Base-by-base conservation (phyloP, 2,888 invertebrate species). In the Agonum fuliginosum region DNA sequence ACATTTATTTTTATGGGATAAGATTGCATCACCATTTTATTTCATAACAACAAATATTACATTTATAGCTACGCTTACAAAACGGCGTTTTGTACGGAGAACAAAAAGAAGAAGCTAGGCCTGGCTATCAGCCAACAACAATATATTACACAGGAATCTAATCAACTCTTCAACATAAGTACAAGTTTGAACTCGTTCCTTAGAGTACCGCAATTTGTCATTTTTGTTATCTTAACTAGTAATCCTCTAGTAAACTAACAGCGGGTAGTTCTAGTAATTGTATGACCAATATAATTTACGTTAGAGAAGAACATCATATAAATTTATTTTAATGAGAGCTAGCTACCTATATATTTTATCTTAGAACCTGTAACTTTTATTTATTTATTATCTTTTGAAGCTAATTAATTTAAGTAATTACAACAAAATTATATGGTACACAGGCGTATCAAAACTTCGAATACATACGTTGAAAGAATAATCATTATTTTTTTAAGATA, bases 151-250 rank as follows among this genome's bases (percentile, higher is more conserved):
- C 58, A 8, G 58, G 17, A 62, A 30, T 62, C 58, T 62, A 62
- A 62, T 62, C 58, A 62, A 62, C 58, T 62, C 30, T 62, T 62
- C 58, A 62, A 62, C 58, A 30, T 30, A 62, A 62, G 27, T 62
- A 62, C 58, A 62, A 30, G 27, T 62, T 30, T 27, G 22, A 62
- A 27, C 14, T 62, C 58, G 58, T 62, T 27, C 30, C 27, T 10
- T 17, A 30, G 6, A 62, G 58, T 62, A 30, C 58, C 17, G 30
- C 12, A 62, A 62, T 62, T 30, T 62, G 58, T 62, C 58, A 62
- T 62, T 62, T 62, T 14, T 30, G 30, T 30, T 62, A 62, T 62
- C 58, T 62, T 62, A 14, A 62, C 51, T 62, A 46, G 58, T 6
- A 62, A 62, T 30, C 17, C 58, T 14, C n/a, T 12, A 54, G 22